A percentile compares a stretch with the other conserved stretches of the same genome.
These are phyloP conservation scores for Spilogale gracilis DNA, from an alignment of 2,113 vertebrate species.

Conservation along the genomic window DNA sequence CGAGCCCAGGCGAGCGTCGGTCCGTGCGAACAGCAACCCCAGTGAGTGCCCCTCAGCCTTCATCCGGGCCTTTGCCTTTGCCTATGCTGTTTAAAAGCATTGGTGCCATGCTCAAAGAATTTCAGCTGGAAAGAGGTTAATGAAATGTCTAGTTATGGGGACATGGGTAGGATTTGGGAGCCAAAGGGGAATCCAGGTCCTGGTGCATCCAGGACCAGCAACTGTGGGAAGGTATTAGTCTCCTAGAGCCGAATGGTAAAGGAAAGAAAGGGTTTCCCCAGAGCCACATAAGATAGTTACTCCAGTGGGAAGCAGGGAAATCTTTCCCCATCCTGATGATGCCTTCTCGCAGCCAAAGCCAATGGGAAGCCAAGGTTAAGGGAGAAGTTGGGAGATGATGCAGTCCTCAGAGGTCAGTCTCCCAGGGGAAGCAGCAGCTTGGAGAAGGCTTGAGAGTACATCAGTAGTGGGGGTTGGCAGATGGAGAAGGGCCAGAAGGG, in stretches of 20 bases:
- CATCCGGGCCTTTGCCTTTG: rapidly evolving
- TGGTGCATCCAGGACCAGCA: neutral
- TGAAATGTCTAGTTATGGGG: neutral
- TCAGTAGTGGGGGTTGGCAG: neutral
- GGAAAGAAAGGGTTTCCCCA: neutral
- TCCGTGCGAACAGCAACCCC: rapidly evolving
- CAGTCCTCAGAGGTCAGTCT: neutral
- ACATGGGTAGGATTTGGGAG: too few relatives aligned
- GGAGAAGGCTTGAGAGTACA: neutral
- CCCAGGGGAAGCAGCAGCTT: neutral
- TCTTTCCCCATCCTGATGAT: neutral
- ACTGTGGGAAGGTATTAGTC: neutral
- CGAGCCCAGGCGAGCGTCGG: rapidly evolving
- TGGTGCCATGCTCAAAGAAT: neutral
- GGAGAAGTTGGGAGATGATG: neutral
- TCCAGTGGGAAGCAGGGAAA: neutral
- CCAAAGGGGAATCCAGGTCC: neutral
- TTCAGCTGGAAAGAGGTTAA: neutral
- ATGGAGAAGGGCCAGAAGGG: neutral
- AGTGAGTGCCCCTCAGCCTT: rapidly evolving
- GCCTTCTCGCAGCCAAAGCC: neutral
- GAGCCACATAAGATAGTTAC: neutral
- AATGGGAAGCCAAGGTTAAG: neutral
- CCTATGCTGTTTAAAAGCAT: rapidly evolving
- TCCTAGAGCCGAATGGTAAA: neutral